These are phyloP conservation scores for Caenorhabditis auriculariae DNA, from an alignment of 2,888 invertebrate species.

Conservation along the genomic window DNA sequence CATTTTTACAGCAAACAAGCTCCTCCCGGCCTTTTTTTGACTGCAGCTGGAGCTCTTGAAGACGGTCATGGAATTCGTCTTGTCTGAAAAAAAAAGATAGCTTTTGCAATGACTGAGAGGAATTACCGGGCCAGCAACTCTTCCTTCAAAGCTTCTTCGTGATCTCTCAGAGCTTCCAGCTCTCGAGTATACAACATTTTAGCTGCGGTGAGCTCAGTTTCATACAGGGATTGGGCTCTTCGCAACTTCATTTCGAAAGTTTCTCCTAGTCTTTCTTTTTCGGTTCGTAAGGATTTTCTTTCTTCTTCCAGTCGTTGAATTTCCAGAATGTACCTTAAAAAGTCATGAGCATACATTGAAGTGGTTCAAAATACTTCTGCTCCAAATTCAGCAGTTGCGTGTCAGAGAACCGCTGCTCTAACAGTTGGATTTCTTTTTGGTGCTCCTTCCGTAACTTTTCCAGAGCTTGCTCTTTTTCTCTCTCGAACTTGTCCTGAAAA, in stretches of 20 bases:
- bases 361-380: conserved; percentile 50
- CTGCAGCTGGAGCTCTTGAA: conserved; percentile 61
- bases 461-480: conserved; percentile 62
- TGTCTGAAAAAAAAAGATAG: conserved; percentile 44
- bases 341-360: conserved; percentile 1
- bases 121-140: conserved; percentile 57
- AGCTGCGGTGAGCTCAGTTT: conserved; percentile 62
- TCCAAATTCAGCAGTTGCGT: conserved; percentile 63
- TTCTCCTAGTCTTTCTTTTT: conserved; percentile 63
- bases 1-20: conserved; percentile 54
- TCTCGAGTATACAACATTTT: conserved; percentile 61
- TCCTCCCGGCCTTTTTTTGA: conserved; percentile 58
- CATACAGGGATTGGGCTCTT: conserved; percentile 61
- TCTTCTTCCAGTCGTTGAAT: conserved; percentile 63
- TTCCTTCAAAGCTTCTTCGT: conserved; percentile 61
- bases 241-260: conserved; percentile 63
- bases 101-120: not conserved
- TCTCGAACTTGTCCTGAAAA: conserved; percentile 60
- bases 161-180: conserved; percentile 61
- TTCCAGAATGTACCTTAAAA: conserved; percentile 60
- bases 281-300: conserved; percentile 56
- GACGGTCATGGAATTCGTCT: conserved; percentile 63
- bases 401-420: conserved; percentile 61
- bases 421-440: conserved; percentile 62
- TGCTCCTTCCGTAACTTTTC: conserved; percentile 63